A percentile compares a stretch with the other conserved stretches of the same genome.
phyloP scores from a whole-genome alignment of 2,888 invertebrate species.

The Coronaproctus castanopsis region DNA sequence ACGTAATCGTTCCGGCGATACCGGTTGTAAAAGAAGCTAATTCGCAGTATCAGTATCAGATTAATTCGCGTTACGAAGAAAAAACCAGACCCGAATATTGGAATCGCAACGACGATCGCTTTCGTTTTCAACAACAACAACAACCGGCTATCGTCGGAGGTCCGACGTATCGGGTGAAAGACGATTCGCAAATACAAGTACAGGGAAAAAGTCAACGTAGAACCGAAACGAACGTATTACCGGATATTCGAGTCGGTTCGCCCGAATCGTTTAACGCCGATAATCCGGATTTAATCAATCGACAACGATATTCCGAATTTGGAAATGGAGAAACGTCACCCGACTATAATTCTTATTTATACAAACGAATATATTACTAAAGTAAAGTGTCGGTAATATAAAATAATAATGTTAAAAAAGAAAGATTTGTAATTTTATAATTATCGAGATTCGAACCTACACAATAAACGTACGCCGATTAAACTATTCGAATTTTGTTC shows the following conservation, averaged over 20 bases:
- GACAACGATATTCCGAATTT: constrained; percentile 10
- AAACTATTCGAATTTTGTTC: no score
- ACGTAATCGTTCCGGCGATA: background rate
- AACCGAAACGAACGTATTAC: constrained; percentile 3
- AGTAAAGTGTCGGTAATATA: no score
- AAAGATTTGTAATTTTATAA: no score
- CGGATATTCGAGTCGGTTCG: background rate
- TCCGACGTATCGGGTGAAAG: background rate
- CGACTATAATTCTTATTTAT: constrained; percentile 11
- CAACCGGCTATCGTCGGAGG: background rate
- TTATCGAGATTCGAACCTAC: no score
- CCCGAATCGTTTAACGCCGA: background rate
- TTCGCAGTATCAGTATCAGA: constrained; percentile 12
- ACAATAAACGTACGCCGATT: no score
- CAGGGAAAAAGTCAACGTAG: constrained; percentile 9
- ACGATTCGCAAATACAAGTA: constrained; percentile 8
- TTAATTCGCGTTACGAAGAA: constrained; percentile 13
- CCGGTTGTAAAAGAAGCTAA: constrained; percentile 9
- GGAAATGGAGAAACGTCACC: constrained; percentile 12
- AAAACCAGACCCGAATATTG: constrained; percentile 9
- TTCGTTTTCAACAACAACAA: background rate
- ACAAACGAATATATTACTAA: constrained; percentile 11
- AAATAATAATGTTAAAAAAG: no score
- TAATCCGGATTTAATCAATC: constrained; percentile 2
- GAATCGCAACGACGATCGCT: background rate